Base-by-base conservation (phyloP, 2,113 vertebrate genomes). In the Apaloderma vittatum region DNA sequence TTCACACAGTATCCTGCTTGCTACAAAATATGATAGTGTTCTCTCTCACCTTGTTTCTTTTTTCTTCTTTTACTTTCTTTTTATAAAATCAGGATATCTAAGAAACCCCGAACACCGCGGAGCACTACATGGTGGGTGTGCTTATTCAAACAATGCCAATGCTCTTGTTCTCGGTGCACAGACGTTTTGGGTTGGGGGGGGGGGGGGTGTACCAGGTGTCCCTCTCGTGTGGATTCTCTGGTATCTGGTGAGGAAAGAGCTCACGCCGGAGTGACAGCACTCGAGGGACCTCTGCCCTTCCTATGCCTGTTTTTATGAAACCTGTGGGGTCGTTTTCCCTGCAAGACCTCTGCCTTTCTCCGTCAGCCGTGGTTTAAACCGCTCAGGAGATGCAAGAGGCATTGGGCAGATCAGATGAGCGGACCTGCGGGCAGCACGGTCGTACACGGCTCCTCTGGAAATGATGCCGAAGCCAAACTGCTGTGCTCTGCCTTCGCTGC, bases 1-100 rank as follows among this genome's bases (percentile, higher is more conserved):
- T 96, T 96, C 97, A 97, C 93, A 93, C 95, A 95, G 95, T 97
- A 96, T 96, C 95, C 96, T 96, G 95, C 93, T 93, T 95, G 94
- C 97, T 97, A 93, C 94, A 16, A 92, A 97, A 95, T 96, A 96
- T 97, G 95, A 97, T 97, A 96, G 92, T 97, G 94, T 93, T 96
- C 96, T 94, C 93, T 97, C 96, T 97, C 97, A 97, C 96, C 96
- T 97, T 95, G 94, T 97, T 96, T 97, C 95, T 97, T 97, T 97
- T 97, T 96, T 96, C 95, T 96, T 97, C 96, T 97, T 96, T 97
- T 97, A 97, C 96, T 97, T 97, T 97, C 97, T 96, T 97, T 96
- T 97, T 97, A 96, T 95, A 97, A 96, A 97, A 97, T 95, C 26
- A 96, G 95, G 95, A 97, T 97, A 94, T 97, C 96, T 97, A 94